Percentiles rank a stretch among this genome's conserved stretches.
These are phyloP conservation scores for Meloidogyne chitwoodi DNA, from an alignment of 1,140 invertebrate genomes.

Conservation along the genomic window DNA sequence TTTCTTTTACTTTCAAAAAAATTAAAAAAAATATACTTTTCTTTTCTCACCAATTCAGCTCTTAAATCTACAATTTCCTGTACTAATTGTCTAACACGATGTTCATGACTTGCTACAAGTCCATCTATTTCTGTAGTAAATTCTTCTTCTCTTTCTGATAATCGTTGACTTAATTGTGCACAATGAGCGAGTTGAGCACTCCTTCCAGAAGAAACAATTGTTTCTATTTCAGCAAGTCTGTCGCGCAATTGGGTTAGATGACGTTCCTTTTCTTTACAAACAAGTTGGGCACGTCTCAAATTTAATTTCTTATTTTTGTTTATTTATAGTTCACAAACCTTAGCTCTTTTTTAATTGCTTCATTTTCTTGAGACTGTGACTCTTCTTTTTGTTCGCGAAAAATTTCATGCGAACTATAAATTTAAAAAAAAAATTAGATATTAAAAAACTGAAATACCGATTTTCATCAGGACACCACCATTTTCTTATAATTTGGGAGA, in stretches of 20 bases:
- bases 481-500: constrained; percentile 54
- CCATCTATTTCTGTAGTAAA: constrained; percentile 40
- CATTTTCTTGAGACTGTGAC: constrained; percentile 45
- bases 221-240: constrained; percentile 51
- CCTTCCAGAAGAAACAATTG: constrained; percentile 27
- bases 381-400: constrained; percentile 7
- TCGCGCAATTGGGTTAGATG: constrained; percentile 55
- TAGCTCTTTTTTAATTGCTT: constrained; percentile 39
- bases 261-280: constrained; percentile 43
- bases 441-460: too few relatives aligned
- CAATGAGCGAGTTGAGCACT: constrained; percentile 29
- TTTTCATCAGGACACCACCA: constrained; percentile 60
- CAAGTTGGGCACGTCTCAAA: constrained; percentile 29
- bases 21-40: not conserved
- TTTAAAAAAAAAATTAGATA: too few relatives aligned
- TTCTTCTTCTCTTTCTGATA: constrained; percentile 36
- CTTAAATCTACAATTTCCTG: constrained; percentile 48
- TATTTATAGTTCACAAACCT: constrained; percentile 15
- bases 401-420: constrained; percentile 10
- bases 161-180: constrained; percentile 35
- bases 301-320: not conserved
- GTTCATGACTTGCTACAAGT: constrained; percentile 49
- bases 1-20: not conserved
- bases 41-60: not conserved
- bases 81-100: constrained; percentile 48